These are phyloP conservation scores for Limosa lapponica DNA, from an alignment of 2,797 vertebrate species.

Conservation along the genomic window DNA sequence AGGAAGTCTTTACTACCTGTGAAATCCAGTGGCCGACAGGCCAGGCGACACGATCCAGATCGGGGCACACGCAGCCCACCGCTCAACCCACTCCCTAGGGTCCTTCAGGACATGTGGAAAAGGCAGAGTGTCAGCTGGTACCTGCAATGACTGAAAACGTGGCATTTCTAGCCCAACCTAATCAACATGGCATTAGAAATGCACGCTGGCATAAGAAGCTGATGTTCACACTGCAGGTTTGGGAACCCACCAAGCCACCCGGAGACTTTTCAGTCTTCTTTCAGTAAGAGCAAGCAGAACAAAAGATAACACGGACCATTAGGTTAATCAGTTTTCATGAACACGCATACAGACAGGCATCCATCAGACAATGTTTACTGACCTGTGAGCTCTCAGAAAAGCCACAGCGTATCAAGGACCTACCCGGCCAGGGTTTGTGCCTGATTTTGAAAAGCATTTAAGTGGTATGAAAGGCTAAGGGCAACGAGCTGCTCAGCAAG, in stretches of 20 bases:
- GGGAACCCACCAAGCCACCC: not conserved
- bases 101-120: not conserved
- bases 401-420: not conserved
- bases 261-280: not conserved
- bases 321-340: conserved; percentile 1
- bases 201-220: not conserved
- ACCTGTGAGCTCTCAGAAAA: conserved; percentile 43
- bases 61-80: accelerated
- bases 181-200: not conserved
- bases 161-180: not conserved
- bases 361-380: conserved; percentile 50
- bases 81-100: not conserved
- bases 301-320: conserved; percentile 11
- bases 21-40: not conserved
- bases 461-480: not conserved
- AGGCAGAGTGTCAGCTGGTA: not conserved
- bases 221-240: not conserved
- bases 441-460: not conserved
- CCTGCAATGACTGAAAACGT: accelerated
- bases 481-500: not conserved
- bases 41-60: accelerated
- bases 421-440: not conserved
- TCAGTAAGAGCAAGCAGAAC: not conserved
- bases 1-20: not conserved
- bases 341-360: not conserved